phyloP scores from a whole-genome alignment of 2,113 vertebrate species.

The Dermatemys mawii region DNA sequence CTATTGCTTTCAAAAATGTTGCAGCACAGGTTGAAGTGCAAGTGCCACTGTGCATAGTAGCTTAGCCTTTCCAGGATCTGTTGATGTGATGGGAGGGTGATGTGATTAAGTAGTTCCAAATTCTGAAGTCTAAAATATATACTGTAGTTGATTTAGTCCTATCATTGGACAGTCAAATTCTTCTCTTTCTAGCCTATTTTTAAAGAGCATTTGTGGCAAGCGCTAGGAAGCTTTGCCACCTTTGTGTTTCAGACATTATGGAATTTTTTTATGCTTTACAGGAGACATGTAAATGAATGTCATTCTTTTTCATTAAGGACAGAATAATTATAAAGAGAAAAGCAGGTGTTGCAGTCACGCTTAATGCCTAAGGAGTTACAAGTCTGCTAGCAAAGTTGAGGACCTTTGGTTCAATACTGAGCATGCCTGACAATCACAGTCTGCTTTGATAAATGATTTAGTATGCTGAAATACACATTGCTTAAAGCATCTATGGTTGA shows the following conservation, averaged over 20 bases:
- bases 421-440: slow-evolving; percentile 22
- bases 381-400: neutral
- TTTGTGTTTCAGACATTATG: neutral
- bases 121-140: neutral
- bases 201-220: neutral
- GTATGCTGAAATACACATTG: slow-evolving; percentile 34
- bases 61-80: neutral
- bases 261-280: neutral
- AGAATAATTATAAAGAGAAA: slow-evolving; percentile 38
- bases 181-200: neutral
- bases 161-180: neutral
- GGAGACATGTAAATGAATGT: neutral
- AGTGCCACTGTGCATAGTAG: neutral
- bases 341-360: slow-evolving; percentile 48
- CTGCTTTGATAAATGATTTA: slow-evolving; percentile 65
- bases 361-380: slow-evolving; percentile 26
- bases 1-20: neutral
- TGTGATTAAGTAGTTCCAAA: neutral
- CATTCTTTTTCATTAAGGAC: slow-evolving; percentile 20
- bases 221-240: neutral
- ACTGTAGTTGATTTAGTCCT: neutral
- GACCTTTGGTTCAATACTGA: neutral
- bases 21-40: neutral
- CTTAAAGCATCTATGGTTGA: slow-evolving; percentile 31
- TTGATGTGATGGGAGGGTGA: neutral